Base-by-base conservation (phyloP, 2,888 invertebrate species). In the Glomeris marginata region DNA sequence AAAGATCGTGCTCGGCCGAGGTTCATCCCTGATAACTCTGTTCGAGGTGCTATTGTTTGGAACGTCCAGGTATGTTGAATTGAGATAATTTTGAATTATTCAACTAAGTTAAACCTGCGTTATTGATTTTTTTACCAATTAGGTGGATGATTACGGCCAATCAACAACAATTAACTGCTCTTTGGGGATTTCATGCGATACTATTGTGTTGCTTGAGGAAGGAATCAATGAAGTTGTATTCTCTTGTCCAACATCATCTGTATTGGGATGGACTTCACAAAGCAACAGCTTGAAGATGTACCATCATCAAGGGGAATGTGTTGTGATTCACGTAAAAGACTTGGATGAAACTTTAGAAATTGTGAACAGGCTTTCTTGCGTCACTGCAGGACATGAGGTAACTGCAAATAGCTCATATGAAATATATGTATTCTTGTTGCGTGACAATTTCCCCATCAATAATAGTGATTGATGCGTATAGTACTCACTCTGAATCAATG, bases 231-330 rank as follows among this genome's bases (percentile, higher is more conserved):
- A 87, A 63, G 80, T 86, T 40, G 78, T 92, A 33, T 84, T 91
- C 58, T 86, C 85, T 10, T 76, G 86, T 16, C 87, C 92, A 0
- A 85, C 85, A 58, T 77, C 77, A 57, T 78, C 83, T 10, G 75
- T 95, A 50, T 74, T 94, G 38, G 80, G 80, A 41, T 80, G 80
- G 80, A 74, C 76, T 50, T 69, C 74, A 13, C 73, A 74, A 57
- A 72, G 72, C 1, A 74, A 74, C 62, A 74, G 75, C 75, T 73
- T 86, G 52, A 75, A 85, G 53, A 69, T 91, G 52, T 94, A 86
- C 70, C 87, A 90, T 70, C 91, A 92, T 68, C 86, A 88, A 67
- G 91, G 94, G 2, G 94, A 94, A 69, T 87, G 88, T 66, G 77
- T 91, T 58, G 81, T 84, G 4, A 72, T 90, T 54, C 80, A 82